A percentile compares a stretch with the other conserved stretches of the same genome.
These are phyloP conservation scores for Dermatophagoides farinae DNA, from an alignment of 1,140 invertebrate species.

Conservation along the genomic window DNA sequence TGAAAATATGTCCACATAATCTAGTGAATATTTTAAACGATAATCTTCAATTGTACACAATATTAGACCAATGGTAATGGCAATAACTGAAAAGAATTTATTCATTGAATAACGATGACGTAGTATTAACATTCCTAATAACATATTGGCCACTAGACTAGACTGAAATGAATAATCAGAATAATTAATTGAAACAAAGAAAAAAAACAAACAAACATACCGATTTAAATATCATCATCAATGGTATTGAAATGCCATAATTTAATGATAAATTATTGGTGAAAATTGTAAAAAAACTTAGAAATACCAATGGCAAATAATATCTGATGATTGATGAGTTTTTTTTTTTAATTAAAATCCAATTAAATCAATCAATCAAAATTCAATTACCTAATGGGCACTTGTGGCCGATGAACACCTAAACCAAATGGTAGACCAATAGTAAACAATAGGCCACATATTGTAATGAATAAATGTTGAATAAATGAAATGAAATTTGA, in stretches of 20 bases:
- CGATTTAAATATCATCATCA: slow-evolving; percentile 95
- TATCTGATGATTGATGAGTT: slow-evolving; percentile 27
- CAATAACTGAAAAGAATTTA: slow-evolving; percentile 75
- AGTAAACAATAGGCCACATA: not conserved
- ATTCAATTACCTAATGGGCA: too few species aligned
- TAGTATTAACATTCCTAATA: slow-evolving; percentile 75
- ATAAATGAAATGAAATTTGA: not conserved
- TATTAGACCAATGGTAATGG: slow-evolving; percentile 77
- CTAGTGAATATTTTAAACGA: slow-evolving; percentile 29
- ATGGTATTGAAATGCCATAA: slow-evolving; percentile 90
- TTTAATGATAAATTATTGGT: slow-evolving; percentile 89
- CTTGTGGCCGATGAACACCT: not conserved
- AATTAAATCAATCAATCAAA: too few species aligned
- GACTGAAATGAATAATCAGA: slow-evolving; percentile 36
- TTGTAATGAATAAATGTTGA: not conserved
- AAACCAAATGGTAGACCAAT: not conserved
- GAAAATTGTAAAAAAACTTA: slow-evolving; percentile 81
- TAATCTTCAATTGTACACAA: slow-evolving; percentile 73
- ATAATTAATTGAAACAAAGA: slow-evolving; percentile 7
- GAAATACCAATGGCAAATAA: slow-evolving; percentile 59
- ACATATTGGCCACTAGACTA: slow-evolving; percentile 86
- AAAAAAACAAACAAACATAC: slow-evolving; percentile 34
- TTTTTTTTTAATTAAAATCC: too few species aligned
- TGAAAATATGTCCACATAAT: not conserved
- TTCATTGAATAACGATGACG: slow-evolving; percentile 57